phyloP scores from a whole-genome alignment of 1,140 invertebrate species.

The Gonioctena quinquepunctata region DNA sequence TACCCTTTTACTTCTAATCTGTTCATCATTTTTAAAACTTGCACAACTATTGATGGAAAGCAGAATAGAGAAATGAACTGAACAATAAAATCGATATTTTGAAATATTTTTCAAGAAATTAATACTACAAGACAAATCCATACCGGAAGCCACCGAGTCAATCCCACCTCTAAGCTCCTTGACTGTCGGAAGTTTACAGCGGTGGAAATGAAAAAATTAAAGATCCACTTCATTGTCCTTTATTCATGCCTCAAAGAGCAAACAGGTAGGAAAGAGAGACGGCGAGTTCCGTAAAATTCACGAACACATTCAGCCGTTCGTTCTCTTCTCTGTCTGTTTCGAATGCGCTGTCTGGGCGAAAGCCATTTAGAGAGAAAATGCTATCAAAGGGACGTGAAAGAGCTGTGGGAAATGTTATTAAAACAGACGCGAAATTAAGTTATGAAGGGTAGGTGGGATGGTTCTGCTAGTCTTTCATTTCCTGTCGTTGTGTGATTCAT shows the following conservation, averaged over 20 bases:
- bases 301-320: neutral
- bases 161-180: neutral
- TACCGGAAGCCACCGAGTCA: no score
- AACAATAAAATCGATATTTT: no score
- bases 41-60: no score
- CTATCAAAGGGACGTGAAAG: neutral
- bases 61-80: no score
- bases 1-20: no score
- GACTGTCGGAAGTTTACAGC: neutral
- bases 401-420: neutral
- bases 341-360: neutral
- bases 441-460: neutral
- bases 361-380: conserved; percentile 1
- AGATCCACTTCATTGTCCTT: conserved; percentile 7
- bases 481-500: neutral
- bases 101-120: no score
- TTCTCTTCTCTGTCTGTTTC: neutral
- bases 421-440: neutral
- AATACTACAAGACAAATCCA: no score
- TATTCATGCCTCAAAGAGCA: conserved; percentile 4
- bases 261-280: conserved; percentile 7
- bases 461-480: neutral
- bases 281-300: neutral
- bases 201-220: neutral
- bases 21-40: no score